A percentile compares a stretch with the other conserved stretches of the same genome.
Evolutionary conservation across 64 coral and sea anemone species (phyloP).

Genomic region (Platygyra sinensis): DNA sequence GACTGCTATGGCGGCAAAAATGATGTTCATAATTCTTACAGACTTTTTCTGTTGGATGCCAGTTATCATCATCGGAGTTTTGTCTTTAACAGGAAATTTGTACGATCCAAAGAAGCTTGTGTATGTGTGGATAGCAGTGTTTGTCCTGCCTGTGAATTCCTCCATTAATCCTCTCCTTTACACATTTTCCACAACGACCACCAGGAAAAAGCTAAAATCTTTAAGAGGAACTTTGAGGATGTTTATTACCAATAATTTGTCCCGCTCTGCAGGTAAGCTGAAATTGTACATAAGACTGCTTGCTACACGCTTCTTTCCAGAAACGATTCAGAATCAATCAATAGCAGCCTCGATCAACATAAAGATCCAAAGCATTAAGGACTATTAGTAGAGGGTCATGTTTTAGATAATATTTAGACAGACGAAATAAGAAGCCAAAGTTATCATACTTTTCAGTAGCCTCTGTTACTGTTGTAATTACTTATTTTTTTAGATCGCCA

Average conservation of each 20-base stretch:
- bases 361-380: too few relatives aligned
- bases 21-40: constrained; percentile 67
- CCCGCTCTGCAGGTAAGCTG: not conserved
- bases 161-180: constrained; percentile 67
- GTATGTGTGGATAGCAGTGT: constrained; percentile 65
- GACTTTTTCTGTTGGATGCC: constrained; percentile 67
- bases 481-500: too few relatives aligned
- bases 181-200: constrained; percentile 54
- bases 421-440: too few relatives aligned
- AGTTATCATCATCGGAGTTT: constrained; percentile 49
- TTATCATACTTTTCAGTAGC: too few relatives aligned
- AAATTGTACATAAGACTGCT: not conserved
- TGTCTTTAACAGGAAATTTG: constrained; percentile 29
- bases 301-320: not conserved
- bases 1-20: constrained; percentile 45
- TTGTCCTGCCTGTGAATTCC: constrained; percentile 62
- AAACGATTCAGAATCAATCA: too few relatives aligned
- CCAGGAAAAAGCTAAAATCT: constrained; percentile 7
- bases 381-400: too few relatives aligned
- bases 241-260: not conserved
- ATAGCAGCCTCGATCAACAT: too few relatives aligned
- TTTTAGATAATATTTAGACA: too few relatives aligned
- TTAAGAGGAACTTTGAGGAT: not conserved
- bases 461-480: too few relatives aligned
- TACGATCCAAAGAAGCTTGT: constrained; percentile 45